Evolutionary conservation across 2,888 invertebrate genomes (phyloP).

Genomic region (Apotomis turbidana): DNA sequence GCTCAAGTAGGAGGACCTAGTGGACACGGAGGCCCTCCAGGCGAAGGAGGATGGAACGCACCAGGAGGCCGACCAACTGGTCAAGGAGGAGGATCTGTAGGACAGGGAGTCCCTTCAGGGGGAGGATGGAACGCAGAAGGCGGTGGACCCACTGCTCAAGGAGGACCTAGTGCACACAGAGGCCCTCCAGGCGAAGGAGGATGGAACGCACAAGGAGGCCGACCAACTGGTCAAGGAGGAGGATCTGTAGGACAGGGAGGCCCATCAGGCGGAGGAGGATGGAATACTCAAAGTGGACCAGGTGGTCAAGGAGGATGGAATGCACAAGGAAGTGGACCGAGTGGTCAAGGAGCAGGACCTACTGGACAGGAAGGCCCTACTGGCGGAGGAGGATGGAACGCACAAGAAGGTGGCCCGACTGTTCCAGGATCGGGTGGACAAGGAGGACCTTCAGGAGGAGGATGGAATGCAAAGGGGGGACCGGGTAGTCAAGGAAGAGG

Average conservation of each 20-base stretch:
- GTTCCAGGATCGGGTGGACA: conserved; percentile 23
- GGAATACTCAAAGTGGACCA: conserved; percentile 28
- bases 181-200: neutral
- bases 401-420: neutral
- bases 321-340: conserved; percentile 18
- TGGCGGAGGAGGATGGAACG: neutral
- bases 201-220: conserved; percentile 28
- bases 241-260: neutral
- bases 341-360: conserved; percentile 24
- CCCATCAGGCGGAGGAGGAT: neutral
- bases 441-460: conserved; percentile 24
- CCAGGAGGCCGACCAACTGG: conserved; percentile 36
- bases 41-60: conserved; percentile 22
- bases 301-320: conserved; percentile 31
- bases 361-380: conserved; percentile 16
- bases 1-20: conserved; percentile 30
- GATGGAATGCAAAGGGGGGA: conserved; percentile 29
- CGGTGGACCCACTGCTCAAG: conserved; percentile 18
- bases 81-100: conserved; percentile 28
- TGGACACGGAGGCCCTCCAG: conserved; percentile 9
- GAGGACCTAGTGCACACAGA: neutral
- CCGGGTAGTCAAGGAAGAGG: conserved; percentile 20
- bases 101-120: conserved; percentile 18
- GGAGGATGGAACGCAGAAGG: neutral
- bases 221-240: conserved; percentile 32